Conservation (phyloP, 1,140 invertebrate genomes). For the Marisa cornuarietis region DNA sequence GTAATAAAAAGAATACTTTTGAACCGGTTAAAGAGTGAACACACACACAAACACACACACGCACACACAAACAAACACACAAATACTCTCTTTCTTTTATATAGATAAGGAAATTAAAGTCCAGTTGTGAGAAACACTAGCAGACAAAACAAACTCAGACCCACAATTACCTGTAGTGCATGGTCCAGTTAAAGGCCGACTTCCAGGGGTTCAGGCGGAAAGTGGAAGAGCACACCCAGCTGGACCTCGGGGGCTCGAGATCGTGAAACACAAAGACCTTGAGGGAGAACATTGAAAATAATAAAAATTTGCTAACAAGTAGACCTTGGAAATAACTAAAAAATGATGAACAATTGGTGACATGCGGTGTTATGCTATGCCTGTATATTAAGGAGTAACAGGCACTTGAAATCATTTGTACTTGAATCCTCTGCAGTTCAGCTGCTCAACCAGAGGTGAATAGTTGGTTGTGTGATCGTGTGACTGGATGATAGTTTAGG, state of each 20-base stretch:
- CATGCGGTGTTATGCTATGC: too few relatives aligned
- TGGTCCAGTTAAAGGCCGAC: slow-evolving; percentile 25
- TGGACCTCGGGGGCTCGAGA: slow-evolving; percentile 4
- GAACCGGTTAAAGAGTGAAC: not conserved
- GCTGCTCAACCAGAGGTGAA: too few relatives aligned
- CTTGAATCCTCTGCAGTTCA: too few relatives aligned
- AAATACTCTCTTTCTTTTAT: not conserved
- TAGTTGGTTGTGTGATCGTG: too few relatives aligned
- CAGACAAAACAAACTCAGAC: not conserved
- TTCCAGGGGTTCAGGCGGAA: slow-evolving; percentile 18
- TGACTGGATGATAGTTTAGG: too few relatives aligned
- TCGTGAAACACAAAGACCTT: slow-evolving; percentile 28
- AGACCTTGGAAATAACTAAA: too few relatives aligned
- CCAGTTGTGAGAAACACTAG: too few relatives aligned
- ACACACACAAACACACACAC: not conserved
- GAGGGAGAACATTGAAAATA: not conserved
- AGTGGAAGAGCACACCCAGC: slow-evolving; percentile 6
- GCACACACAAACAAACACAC: not conserved
- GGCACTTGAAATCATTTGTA: not conserved
- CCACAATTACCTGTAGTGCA: slow-evolving; percentile 4
- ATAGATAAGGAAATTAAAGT: too few relatives aligned
- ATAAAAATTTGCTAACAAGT: not conserved
- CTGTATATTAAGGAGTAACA: too few relatives aligned
- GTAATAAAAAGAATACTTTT: too few relatives aligned
- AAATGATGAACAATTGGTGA: too few relatives aligned